A percentile compares a stretch with the other conserved stretches of the same genome.
Evolutionary conservation across 1,140 invertebrate species (phyloP).

Genomic region (Trichonephila inaurata): DNA sequence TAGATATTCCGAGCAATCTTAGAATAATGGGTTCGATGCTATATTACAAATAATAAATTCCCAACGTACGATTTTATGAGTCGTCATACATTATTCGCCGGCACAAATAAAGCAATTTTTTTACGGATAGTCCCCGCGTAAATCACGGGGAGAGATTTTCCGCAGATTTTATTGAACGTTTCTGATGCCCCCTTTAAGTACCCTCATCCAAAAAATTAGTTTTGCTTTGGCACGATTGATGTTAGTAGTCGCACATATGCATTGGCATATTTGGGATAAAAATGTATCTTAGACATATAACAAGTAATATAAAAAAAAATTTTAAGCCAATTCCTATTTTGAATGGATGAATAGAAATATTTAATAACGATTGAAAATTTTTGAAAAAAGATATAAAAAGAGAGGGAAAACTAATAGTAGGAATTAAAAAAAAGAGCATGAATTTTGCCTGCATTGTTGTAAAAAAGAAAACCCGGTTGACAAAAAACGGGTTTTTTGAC

Average conservation of each 20-base stretch:
- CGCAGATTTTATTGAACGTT: constrained; percentile 9
- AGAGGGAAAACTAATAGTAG: too few relatives aligned
- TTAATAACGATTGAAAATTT: too few relatives aligned
- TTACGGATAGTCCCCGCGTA: constrained; percentile 21
- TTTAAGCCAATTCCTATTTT: too few relatives aligned
- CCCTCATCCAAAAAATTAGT: background rate
- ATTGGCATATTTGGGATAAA: background rate
- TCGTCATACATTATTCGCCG: background rate
- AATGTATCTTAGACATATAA: background rate
- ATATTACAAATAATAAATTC: constrained; percentile 32
- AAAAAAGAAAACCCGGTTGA: too few relatives aligned
- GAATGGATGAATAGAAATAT: too few relatives aligned
- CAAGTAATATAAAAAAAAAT: too few relatives aligned
- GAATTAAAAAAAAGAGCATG: too few relatives aligned
- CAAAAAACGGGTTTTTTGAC: too few relatives aligned
- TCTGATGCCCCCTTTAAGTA: background rate
- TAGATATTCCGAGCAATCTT: constrained; percentile 20
- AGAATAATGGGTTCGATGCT: constrained; percentile 44
- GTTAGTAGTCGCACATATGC: background rate
- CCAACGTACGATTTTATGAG: constrained; percentile 26
- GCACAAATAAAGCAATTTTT: constrained; percentile 34
- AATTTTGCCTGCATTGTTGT: too few relatives aligned
- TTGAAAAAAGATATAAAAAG: too few relatives aligned
- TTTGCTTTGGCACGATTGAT: background rate
- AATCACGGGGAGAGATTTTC: constrained; percentile 1